Base-by-base conservation (phyloP, 2,888 invertebrate species). In the Epinotia nisella region DNA sequence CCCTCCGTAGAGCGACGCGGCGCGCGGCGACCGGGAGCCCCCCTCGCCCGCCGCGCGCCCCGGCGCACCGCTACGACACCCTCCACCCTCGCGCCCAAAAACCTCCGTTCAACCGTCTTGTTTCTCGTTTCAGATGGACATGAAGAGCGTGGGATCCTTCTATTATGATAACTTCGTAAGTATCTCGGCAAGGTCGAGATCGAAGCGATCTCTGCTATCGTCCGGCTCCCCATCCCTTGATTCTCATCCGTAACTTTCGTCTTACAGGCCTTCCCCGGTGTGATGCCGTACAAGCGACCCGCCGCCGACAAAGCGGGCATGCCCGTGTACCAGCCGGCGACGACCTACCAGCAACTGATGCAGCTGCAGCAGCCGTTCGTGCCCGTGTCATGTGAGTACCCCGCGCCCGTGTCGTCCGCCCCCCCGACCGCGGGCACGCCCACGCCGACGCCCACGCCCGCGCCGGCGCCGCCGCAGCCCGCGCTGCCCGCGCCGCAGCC, bases 321-420 rank as follows among this genome's bases (percentile, higher is more conserved):
- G 91, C 98, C 98, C 87, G 97, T 99, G 85, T 98, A 98, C 95
- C 98, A 98, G 94, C 98, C 98, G 89, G 97, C 96, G 89, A 97
- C 97, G 86, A 97, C 97, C 88, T 97, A 98, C 95, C 98, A 98
- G 94, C 98, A 98, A 94, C 96, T 98, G 94, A 97, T 98, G 96
- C 98, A 98, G 95, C 96, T 97, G 87, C 96, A 97, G 94, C 98
- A 98, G 96, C 98, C 98, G 94, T 98, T 98, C 95, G 98, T 98
- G 96, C 98, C 98, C 96, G 98, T 98, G 95, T 98, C 98, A 97
- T 98, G 98, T 98, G 98, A 98, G 98, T 98, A 97, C 96, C 95
- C 96, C 95, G 95, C 95, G 94, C 95, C 96, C 93, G 95, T 95
- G 85, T 93, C 95, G 89, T 93, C 94, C 86, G 93, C 94, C 94